Percentiles rank a stretch among this genome's conserved stretches.
Evolutionary conservation across 2,888 invertebrate genomes (phyloP).

Genomic region (Octodonta nipae): DNA sequence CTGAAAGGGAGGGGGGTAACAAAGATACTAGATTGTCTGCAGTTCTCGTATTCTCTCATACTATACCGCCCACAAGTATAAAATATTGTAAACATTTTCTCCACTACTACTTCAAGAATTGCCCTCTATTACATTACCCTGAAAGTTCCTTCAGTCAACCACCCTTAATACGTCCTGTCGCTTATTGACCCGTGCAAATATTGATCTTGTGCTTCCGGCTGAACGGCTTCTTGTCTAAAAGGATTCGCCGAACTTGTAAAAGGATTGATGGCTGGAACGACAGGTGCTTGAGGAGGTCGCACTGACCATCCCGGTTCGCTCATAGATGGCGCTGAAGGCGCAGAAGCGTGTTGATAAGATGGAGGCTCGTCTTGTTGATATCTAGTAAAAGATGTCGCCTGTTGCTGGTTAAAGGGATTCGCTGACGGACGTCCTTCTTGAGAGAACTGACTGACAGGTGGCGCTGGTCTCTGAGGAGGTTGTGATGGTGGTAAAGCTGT

Average conservation of each 20-base stretch:
- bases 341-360: background rate
- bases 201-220: slow-evolving; percentile 44
- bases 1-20: no score
- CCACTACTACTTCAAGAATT: no score
- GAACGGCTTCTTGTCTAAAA: slow-evolving; percentile 41
- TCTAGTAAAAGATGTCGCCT: background rate
- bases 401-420: background rate
- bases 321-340: background rate
- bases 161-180: slow-evolving; percentile 35
- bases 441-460: slow-evolving; percentile 10
- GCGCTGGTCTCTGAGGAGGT: slow-evolving; percentile 8
- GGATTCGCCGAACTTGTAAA: slow-evolving; percentile 28
- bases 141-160: background rate
- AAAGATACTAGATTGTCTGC: no score
- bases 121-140: no score
- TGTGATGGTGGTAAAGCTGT: slow-evolving; percentile 27
- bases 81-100: no score
- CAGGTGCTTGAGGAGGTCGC: slow-evolving; percentile 13
- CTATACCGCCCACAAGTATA: no score
- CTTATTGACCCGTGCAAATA: slow-evolving; percentile 42
- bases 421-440: slow-evolving; percentile 8
- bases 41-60: no score
- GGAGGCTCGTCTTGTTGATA: background rate
- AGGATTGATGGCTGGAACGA: slow-evolving; percentile 23
- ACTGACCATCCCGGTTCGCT: slow-evolving; percentile 1